A percentile compares a stretch with the other conserved stretches of the same genome.
These are phyloP conservation scores for Aleiodes alternator DNA, from an alignment of 2,888 invertebrate species.

Conservation along the genomic window DNA sequence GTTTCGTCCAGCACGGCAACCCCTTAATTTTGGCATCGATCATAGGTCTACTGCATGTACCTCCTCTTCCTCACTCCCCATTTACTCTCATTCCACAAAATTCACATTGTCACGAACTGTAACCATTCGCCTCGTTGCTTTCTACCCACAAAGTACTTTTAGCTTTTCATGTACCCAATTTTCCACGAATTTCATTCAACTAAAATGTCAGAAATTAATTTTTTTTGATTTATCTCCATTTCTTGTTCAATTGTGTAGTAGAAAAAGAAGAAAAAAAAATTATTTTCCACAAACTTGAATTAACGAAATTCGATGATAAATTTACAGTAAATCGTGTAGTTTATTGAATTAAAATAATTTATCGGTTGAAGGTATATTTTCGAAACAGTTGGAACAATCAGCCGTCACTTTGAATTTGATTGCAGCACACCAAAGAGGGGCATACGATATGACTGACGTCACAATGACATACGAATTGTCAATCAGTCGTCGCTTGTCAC, in stretches of 20 bases:
- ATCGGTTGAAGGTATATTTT: background rate
- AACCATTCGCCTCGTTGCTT: constrained; percentile 33
- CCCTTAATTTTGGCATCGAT: constrained; percentile 70
- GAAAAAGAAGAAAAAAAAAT: background rate
- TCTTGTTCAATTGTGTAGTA: background rate
- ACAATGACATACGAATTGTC: constrained; percentile 74
- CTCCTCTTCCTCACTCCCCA: constrained; percentile 47
- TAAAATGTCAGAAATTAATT: no score
- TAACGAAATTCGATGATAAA: background rate
- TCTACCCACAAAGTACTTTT: constrained; percentile 4
- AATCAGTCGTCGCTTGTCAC: constrained; percentile 74
- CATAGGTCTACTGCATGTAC: constrained; percentile 59
- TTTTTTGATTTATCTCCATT: background rate
- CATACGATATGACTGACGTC: constrained; percentile 70
- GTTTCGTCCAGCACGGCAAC: constrained; percentile 65
- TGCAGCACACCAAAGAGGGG: constrained; percentile 45
- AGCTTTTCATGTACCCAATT: constrained; percentile 25
- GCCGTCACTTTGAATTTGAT: constrained; percentile 63
- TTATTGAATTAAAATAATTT: background rate
- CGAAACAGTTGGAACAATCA: constrained; percentile 61
- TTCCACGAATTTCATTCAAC: constrained; percentile 17
- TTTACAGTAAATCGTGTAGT: background rate
- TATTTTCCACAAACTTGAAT: background rate
- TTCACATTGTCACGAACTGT: constrained; percentile 53
- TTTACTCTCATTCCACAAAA: constrained; percentile 49